Conservation (phyloP, 2,888 invertebrate genomes). For the Mythimna ferrago region DNA sequence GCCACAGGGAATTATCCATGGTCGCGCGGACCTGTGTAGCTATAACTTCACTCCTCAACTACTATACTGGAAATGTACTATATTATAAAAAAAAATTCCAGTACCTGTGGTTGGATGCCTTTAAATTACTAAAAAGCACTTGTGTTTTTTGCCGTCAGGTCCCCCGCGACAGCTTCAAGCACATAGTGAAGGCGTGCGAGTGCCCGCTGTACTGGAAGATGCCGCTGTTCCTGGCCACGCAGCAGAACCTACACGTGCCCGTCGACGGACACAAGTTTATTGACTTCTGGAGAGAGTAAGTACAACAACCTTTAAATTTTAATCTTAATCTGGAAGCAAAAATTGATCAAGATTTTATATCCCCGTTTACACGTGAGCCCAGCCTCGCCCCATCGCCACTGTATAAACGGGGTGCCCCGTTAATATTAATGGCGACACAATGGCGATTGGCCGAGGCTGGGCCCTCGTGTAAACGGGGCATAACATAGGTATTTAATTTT, state of each 20-base stretch:
- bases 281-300: constrained; percentile 95
- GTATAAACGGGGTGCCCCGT: no score
- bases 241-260: constrained; percentile 92
- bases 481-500: no score
- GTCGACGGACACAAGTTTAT: constrained; percentile 96
- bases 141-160: constrained; percentile 78
- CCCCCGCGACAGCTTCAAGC: constrained; percentile 92
- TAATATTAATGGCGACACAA: no score
- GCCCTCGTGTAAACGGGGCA: no score
- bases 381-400: no score
- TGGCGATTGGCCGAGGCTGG: no score
- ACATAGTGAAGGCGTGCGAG: constrained; percentile 95
- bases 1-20: no score
- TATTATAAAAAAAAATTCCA: no score
- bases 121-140: constrained; percentile 1
- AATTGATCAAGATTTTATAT: no score
- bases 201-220: constrained; percentile 99
- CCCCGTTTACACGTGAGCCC: background rate
- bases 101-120: background rate
- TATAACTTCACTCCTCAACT: no score
- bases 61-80: no score
- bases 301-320: background rate
- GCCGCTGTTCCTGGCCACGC: constrained; percentile 97
- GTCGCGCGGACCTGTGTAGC: no score
- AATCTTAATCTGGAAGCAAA: background rate